phyloP scores from a whole-genome alignment of 2,113 vertebrate genomes.

The Amblyopsis rosae region DNA sequence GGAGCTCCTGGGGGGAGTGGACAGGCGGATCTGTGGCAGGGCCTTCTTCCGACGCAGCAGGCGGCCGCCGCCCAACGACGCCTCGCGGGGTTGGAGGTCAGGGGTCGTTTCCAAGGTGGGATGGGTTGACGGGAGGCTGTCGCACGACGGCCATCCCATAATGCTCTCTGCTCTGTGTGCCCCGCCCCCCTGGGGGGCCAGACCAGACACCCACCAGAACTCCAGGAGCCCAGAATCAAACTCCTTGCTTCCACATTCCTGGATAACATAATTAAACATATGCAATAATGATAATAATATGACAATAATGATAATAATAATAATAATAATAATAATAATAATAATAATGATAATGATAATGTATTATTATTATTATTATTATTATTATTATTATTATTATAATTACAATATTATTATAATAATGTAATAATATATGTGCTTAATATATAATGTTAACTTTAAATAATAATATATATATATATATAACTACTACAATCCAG shows the following conservation, averaged over 20 bases:
- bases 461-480: too few relatives aligned
- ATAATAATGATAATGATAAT: too few relatives aligned
- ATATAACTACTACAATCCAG: too few relatives aligned
- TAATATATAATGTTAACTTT: too few relatives aligned
- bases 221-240: slow-evolving; percentile 65
- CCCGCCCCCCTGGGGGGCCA: slow-evolving; percentile 26
- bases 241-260: slow-evolving; percentile 64
- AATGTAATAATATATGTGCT: too few relatives aligned
- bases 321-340: too few relatives aligned
- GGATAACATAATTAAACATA: slow-evolving; percentile 17
- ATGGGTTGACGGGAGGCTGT: slow-evolving; percentile 61
- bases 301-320: too few relatives aligned
- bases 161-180: slow-evolving; percentile 16
- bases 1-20: slow-evolving; percentile 21
- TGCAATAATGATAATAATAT: neutral
- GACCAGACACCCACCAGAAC: slow-evolving; percentile 67
- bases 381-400: too few relatives aligned
- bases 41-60: slow-evolving; percentile 74
- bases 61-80: slow-evolving; percentile 33
- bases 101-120: slow-evolving; percentile 10
- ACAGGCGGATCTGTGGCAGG: slow-evolving; percentile 57
- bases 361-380: too few relatives aligned
- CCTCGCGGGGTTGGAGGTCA: neutral
- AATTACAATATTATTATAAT: too few relatives aligned
- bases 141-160: slow-evolving; percentile 63